Percentiles rank a stretch among this genome's conserved stretches.
Evolutionary conservation across 2,888 invertebrate species (phyloP).

Genomic region (Drosophila lutescens): DNA sequence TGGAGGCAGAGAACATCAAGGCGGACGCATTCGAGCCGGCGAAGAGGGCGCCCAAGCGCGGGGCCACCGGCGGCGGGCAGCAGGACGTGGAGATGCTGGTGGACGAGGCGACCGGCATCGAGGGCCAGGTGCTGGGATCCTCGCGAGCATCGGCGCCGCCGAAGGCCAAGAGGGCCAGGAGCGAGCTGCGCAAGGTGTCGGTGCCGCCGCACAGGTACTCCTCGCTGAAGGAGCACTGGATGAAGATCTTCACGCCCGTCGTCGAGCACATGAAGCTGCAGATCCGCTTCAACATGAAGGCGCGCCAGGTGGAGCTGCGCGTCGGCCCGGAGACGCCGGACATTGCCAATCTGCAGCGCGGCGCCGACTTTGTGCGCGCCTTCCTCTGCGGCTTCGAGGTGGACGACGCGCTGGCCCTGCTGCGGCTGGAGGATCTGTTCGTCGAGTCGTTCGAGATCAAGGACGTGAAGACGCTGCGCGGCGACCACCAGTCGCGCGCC

Average conservation of each 20-base stretch:
- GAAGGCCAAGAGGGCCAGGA: conserved; percentile 85
- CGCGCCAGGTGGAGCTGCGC: conserved; percentile 87
- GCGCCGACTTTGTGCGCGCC: conserved; percentile 98
- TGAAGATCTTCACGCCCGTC: conserved; percentile 97
- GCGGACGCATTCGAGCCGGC: conserved; percentile 73
- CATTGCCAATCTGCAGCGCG: conserved; percentile 96
- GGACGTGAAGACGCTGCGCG: conserved; percentile 97
- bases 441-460: conserved; percentile 98
- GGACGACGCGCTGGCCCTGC: conserved; percentile 96
- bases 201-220: conserved; percentile 98
- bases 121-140: conserved; percentile 84
- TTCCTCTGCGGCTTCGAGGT: conserved; percentile 98
- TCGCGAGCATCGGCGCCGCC: conserved; percentile 71
- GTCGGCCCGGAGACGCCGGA: conserved; percentile 87
- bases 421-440: conserved; percentile 98
- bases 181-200: conserved; percentile 89
- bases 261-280: conserved; percentile 97
- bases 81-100: conserved; percentile 88
- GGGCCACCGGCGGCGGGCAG: conserved; percentile 47
- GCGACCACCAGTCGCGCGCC: conserved; percentile 97
- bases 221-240: conserved; percentile 98
- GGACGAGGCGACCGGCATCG: conserved; percentile 88
- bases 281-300: conserved; percentile 96
- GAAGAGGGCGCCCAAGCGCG: conserved; percentile 78
- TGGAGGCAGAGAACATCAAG: conserved; percentile 82